Evolutionary conservation across 2,797 vertebrate species (phyloP).

Genomic region (Sebastes steindachneri): DNA sequence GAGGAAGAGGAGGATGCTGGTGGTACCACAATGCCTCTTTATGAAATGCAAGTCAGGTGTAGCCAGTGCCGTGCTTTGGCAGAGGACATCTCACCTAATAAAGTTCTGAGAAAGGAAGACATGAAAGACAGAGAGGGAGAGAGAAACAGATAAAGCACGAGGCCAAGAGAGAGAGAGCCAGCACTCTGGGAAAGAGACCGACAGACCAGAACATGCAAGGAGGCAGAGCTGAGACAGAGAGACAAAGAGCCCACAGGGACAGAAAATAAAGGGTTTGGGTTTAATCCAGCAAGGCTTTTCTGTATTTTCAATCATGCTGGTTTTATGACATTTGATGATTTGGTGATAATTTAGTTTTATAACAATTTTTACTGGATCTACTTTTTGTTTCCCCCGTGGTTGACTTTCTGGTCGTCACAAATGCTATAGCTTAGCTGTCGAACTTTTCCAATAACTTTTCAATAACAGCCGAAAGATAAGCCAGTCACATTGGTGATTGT

Average conservation of each 20-base stretch:
- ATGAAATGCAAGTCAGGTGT: conserved; percentile 58
- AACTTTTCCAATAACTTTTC: conserved; percentile 71
- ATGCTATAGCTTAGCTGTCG: conserved; percentile 6
- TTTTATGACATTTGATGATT: not conserved
- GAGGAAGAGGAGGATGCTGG: conserved; percentile 4
- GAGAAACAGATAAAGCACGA: not conserved
- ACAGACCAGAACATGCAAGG: conserved; percentile 25
- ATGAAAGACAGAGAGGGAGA: conserved; percentile 12
- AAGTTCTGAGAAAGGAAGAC: conserved; percentile 47
- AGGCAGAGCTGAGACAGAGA: conserved; percentile 25
- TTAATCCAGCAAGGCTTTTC: conserved; percentile 1
- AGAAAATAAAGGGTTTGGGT: not conserved
- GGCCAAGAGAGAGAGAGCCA: not conserved
- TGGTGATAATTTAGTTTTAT: not conserved
- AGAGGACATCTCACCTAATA: conserved; percentile 67
- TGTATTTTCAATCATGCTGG: not conserved
- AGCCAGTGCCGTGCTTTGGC: not conserved
- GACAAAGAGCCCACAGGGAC: not conserved
- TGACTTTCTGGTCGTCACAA: conserved; percentile 5
- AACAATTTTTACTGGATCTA: not conserved
- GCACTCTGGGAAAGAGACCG: conserved; percentile 3
- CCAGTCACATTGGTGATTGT: conserved; percentile 50
- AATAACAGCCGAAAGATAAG: conserved; percentile 65
- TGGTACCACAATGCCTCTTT: not conserved
- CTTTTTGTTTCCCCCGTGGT: not conserved